Percentiles rank a stretch among this genome's conserved stretches.
Conservation (phyloP, 2,113 vertebrate genomes). For the Chloropsis cyanopogon region DNA sequence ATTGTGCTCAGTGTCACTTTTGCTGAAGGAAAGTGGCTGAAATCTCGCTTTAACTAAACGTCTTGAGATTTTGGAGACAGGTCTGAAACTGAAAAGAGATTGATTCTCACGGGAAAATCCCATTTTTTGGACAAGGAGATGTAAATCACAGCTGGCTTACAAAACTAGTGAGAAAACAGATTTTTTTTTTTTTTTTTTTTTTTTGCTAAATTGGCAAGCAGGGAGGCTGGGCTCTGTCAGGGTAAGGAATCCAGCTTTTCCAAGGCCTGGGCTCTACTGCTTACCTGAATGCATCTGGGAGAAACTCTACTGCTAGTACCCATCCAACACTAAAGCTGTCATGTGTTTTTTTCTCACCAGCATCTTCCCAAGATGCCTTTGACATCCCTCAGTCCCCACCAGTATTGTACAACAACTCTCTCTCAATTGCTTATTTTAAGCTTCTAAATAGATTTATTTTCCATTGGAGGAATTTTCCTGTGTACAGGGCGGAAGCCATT, state of each 20-base stretch:
- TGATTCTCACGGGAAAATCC: not conserved
- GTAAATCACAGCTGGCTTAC: not conserved
- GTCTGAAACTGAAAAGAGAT: not conserved
- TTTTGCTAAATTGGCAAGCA: rapidly evolving
- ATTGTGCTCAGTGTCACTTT: slow-evolving; percentile 32
- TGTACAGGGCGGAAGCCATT: not conserved
- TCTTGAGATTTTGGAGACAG: slow-evolving; percentile 17
- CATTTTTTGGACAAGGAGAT: not conserved
- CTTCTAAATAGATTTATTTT: not conserved
- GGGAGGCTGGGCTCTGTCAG: not conserved
- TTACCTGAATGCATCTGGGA: not conserved
- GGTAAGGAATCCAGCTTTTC: not conserved
- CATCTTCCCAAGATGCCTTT: not conserved
- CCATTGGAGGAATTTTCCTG: not conserved
- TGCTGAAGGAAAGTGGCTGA: slow-evolving; percentile 34
- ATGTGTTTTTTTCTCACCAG: not conserved
- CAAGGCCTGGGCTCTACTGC: not conserved
- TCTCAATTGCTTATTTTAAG: not conserved
- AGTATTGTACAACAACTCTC: not conserved
- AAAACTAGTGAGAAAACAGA: not conserved
- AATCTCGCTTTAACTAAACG: slow-evolving; percentile 1
- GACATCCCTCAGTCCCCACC: not conserved
- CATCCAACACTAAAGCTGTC: not conserved
- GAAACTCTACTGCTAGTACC: not conserved
- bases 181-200: not conserved